Evolutionary conservation across 2,797 vertebrate species (phyloP).

Genomic region (Megaceryle alcyon): DNA sequence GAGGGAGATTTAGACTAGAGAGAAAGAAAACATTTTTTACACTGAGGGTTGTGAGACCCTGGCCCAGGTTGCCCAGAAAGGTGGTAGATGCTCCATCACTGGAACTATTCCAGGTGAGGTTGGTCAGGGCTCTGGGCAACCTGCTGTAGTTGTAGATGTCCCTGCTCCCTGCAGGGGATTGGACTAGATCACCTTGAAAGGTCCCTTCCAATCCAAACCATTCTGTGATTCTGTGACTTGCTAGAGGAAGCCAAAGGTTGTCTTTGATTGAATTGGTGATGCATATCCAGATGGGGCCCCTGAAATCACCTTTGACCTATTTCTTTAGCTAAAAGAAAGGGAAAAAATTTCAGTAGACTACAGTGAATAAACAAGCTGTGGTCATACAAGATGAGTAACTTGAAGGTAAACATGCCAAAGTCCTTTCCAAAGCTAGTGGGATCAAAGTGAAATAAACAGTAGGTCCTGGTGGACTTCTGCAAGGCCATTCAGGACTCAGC

Average conservation of each 20-base stretch:
- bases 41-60: too few relatives aligned
- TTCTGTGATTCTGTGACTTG: neutral
- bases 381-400: neutral
- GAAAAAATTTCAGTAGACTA: neutral
- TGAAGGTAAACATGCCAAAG: neutral
- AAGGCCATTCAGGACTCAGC: neutral
- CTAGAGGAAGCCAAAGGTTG: slow-evolving; percentile 22
- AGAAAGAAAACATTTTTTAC: too few relatives aligned
- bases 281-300: neutral
- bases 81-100: too few relatives aligned
- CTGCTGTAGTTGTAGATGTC: too few relatives aligned
- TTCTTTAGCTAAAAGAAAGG: neutral
- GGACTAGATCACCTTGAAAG: too few relatives aligned
- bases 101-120: too few relatives aligned
- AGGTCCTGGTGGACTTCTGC: neutral
- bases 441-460: slow-evolving; percentile 41
- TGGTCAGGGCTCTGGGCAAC: too few relatives aligned
- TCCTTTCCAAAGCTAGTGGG: neutral
- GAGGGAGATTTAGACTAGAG: too few relatives aligned
- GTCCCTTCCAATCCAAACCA: too few relatives aligned
- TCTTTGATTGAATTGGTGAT: neutral
- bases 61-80: too few relatives aligned
- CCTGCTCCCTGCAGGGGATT: too few relatives aligned
- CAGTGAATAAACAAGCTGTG: neutral
- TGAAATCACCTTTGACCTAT: slow-evolving; percentile 47